These are phyloP conservation scores for Pseudomyrmex flavicornis DNA, from an alignment of 1,140 invertebrate species.

Conservation along the genomic window DNA sequence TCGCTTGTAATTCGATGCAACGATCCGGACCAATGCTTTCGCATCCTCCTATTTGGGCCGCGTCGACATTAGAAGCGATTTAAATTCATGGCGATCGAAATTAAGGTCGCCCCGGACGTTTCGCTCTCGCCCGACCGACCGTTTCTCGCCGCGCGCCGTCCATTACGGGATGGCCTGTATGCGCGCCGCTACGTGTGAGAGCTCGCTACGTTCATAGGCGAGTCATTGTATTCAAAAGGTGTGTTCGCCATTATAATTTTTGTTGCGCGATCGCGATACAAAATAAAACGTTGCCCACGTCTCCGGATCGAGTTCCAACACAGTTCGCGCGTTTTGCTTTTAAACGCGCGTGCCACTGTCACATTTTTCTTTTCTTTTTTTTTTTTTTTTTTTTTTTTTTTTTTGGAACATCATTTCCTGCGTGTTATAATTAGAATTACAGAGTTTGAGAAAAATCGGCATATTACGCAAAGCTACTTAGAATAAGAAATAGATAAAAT, in stretches of 20 bases:
- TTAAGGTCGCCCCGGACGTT: constrained; percentile 53
- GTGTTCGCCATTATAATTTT: constrained; percentile 46
- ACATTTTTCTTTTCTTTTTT: too few relatives aligned
- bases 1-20: constrained; percentile 37
- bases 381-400: too few relatives aligned
- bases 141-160: constrained; percentile 9
- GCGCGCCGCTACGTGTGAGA: background rate
- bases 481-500: background rate
- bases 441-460: background rate
- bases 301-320: background rate
- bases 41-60: constrained; percentile 49
- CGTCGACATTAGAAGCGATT: constrained; percentile 57
- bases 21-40: constrained; percentile 50
- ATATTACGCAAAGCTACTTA: background rate
- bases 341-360: too few relatives aligned
- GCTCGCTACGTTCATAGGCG: constrained; percentile 29
- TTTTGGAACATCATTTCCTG: too few relatives aligned
- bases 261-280: constrained; percentile 10
- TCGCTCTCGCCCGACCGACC: constrained; percentile 32
- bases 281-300: constrained; percentile 17
- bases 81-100: constrained; percentile 62
- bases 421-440: too few relatives aligned
- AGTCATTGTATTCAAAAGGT: constrained; percentile 57
- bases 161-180: constrained; percentile 22
- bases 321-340: background rate